These are phyloP conservation scores for Eristalis pertinax DNA, from an alignment of 2,888 invertebrate genomes.

Conservation along the genomic window DNA sequence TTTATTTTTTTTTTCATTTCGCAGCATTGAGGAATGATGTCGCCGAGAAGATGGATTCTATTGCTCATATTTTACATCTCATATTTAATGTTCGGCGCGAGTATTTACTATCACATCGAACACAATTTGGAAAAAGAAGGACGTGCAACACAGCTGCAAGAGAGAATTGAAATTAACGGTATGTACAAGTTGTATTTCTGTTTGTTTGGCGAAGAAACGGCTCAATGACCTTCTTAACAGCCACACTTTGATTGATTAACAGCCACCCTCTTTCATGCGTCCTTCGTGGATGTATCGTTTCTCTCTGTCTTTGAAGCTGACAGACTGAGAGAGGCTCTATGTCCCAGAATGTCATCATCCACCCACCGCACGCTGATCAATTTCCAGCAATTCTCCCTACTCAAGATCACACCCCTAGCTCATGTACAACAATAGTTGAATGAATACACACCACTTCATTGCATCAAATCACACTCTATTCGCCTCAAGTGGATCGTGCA, in stretches of 20 bases:
- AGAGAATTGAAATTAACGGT: slow-evolving; percentile 88
- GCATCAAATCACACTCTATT: background rate
- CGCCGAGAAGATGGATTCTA: slow-evolving; percentile 90
- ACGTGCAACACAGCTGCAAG: slow-evolving; percentile 84
- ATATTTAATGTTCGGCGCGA: slow-evolving; percentile 91
- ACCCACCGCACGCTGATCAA: background rate
- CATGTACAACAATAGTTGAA: background rate
- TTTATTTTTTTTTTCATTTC: slow-evolving; percentile 6
- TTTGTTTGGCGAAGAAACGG: no score
- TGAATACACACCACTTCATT: background rate
- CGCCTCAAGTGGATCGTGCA: background rate
- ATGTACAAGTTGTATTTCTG: slow-evolving; percentile 78
- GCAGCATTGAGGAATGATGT: slow-evolving; percentile 83
- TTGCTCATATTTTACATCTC: slow-evolving; percentile 88
- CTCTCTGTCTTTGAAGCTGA: no score
- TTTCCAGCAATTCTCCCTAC: background rate
- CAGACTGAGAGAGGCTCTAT: no score
- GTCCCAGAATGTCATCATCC: no score
- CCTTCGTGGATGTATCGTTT: no score
- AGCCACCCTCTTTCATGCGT: no score
- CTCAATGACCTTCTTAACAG: no score
- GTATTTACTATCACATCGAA: slow-evolving; percentile 92
- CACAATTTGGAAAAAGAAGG: slow-evolving; percentile 86
- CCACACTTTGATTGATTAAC: no score
- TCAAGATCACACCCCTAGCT: background rate